Base-by-base conservation (phyloP, 1,140 invertebrate genomes). In the Lucilia sericata region DNA sequence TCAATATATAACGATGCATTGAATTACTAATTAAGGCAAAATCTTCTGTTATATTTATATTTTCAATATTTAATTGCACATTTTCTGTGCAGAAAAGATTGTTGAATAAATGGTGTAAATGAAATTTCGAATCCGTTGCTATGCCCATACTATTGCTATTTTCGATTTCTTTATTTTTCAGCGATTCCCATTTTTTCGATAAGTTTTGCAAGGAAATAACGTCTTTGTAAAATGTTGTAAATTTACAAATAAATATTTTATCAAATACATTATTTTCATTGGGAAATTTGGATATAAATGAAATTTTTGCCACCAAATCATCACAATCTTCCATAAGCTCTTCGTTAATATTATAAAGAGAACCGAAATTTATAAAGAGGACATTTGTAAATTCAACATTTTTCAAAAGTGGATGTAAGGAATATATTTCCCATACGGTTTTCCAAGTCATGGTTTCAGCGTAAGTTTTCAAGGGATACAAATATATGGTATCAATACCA, bases 341-440 rank as follows among this genome's bases (percentile, higher is more conserved):
- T 0, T 80, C 76, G 2, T 86, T 60, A 0, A 74, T 85, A 83
- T 88, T 88, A 36, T 90, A 90, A 30, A 90, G 84, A 2, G 88
- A 90, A 21, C 89, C 88, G 5, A 90, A 82, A 0, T 86, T 87
- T 0, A 90, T 49, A 34, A 90, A 90, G 5, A 84, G 82, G 51
- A 90, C 36, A 74, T 90, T 90, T 13, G 85, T 86, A 5, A 90
- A 88, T 10, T 85, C 74, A 0, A 85, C 82, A 2, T 88, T 84
- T 84, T 89, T 90, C 9, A 90, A 85, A 13, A 87, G 82, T 9
- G 88, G 88, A 81, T 90, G 65, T 19, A 90, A 86, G 8, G 88
- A 87, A 85, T 90, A 90, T 86, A 90, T 88, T 75, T 90, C 88
- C 88, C 88, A 90, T 0, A 84, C 17, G 12, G 84, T 86, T 82